Conservation (phyloP, 1,140 invertebrate species). For the Sycobia sp. region DNA sequence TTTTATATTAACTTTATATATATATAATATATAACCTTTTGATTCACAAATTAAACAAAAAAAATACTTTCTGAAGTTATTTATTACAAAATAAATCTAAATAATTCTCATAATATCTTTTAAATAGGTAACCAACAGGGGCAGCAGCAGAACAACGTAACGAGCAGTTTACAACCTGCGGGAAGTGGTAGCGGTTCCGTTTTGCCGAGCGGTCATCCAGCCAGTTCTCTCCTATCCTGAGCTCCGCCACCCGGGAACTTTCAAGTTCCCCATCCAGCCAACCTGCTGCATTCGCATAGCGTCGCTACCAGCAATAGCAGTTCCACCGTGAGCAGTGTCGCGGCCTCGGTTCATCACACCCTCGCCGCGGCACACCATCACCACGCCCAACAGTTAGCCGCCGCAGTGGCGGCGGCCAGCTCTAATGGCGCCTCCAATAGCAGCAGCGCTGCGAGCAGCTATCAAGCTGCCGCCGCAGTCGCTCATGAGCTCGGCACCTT, state of each 20-base stretch:
- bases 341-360: slow-evolving; percentile 42
- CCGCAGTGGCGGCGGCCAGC: slow-evolving; percentile 25
- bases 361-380: slow-evolving; percentile 54
- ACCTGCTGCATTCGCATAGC: slow-evolving; percentile 55
- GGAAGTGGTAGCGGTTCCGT: slow-evolving; percentile 39
- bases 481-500: slow-evolving; percentile 55
- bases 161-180: slow-evolving; percentile 18
- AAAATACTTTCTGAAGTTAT: too few species aligned
- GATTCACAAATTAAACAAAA: too few species aligned
- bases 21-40: too few species aligned
- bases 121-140: slow-evolving; percentile 52
- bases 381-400: slow-evolving; percentile 39
- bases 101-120: background rate
- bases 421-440: too few species aligned
- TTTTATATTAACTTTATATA: too few species aligned
- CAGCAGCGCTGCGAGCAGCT: too few species aligned
- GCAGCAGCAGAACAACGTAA: slow-evolving; percentile 24
- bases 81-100: too few species aligned
- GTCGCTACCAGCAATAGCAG: slow-evolving; percentile 41
- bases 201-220: slow-evolving; percentile 57
- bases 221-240: slow-evolving; percentile 58
- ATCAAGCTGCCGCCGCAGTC: slow-evolving; percentile 43
- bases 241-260: slow-evolving; percentile 63
- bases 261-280: slow-evolving; percentile 60
- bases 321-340: background rate